Evolutionary conservation across 2,797 vertebrate genomes (phyloP).

Genomic region (Alauda arvensis): DNA sequence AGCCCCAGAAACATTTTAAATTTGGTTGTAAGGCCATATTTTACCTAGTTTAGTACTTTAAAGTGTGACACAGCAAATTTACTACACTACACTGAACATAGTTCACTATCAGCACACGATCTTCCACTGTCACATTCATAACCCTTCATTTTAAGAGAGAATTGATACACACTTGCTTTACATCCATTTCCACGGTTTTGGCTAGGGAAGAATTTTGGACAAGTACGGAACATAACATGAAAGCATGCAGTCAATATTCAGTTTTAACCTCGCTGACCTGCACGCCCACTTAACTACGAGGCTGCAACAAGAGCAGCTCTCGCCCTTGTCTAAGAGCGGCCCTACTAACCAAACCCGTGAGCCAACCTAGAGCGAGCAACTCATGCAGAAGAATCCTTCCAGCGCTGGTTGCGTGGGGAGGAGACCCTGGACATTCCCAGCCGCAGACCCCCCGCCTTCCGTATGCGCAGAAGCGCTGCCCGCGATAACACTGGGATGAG

Average conservation of each 20-base stretch:
- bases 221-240: rapidly evolving
- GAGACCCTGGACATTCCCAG: not conserved
- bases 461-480: rapidly evolving
- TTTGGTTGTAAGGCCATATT: not conserved
- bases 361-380: not conserved
- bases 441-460: not conserved
- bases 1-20: not conserved
- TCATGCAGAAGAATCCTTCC: not conserved
- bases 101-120: not conserved
- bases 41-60: not conserved
- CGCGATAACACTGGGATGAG: rapidly evolving
- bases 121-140: not conserved
- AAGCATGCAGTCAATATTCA: not conserved
- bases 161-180: rapidly evolving
- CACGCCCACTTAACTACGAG: not conserved
- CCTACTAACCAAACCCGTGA: not conserved
- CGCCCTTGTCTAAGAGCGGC: not conserved
- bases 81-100: not conserved
- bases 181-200: not conserved
- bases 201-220: not conserved
- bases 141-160: not conserved
- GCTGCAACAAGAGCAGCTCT: not conserved
- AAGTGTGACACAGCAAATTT: constrained; percentile 35
- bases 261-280: not conserved
- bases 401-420: not conserved